Evolutionary conservation across 2,888 invertebrate species (phyloP), one percentile per base, ranked within the genome.

Genomic region (Malthinus flaveolus): DNA sequence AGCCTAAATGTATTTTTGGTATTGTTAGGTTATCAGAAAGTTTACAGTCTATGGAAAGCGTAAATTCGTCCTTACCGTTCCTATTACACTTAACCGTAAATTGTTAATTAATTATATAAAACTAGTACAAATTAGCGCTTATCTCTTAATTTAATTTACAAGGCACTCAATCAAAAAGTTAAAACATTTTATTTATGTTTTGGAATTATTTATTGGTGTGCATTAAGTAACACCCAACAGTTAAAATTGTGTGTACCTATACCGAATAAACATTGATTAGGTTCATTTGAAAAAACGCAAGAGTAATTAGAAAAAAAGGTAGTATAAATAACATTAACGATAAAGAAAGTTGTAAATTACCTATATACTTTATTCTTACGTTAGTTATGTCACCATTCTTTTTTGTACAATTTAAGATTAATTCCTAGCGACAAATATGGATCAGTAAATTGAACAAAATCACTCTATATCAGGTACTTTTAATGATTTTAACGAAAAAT

Each of bases 301-400:
- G 9, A 9, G 39, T 42, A 42, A 42, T 42, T 42, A 23, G 13
- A 42, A 42, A 23, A 23, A 42, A 42, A 42, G 15, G 39, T 42
- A n/a, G 15, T 42, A 42, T 42, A 42, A 13, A 42, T 42, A 42
- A 42, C 39, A 15, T 42, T 42, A 42, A 42, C 23, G 11, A 42
- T 42, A 42, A 42, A 42, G 39, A 42, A 42, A 42, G 39, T 42
- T 42, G 12, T 42, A 42, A 42, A 42, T 42, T 42, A n/a, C n/a
- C n/a, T n/a, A 42, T 42, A 42, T 23, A 23, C 15, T 42, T 37
- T 42, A 42, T 42, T 42, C 15, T 42, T 42, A 23, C 15, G n/a
- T 42, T 12, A 42, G 39, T 42, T 42, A 42, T 42, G 39, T 42
- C 39, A 42, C 39, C 39, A 42, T 15, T 42, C n/a, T 42, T 42